A percentile compares a stretch with the other conserved stretches of the same genome.
Evolutionary conservation across 2,113 vertebrate species (phyloP).

Genomic region (Ahaetulla prasina): DNA sequence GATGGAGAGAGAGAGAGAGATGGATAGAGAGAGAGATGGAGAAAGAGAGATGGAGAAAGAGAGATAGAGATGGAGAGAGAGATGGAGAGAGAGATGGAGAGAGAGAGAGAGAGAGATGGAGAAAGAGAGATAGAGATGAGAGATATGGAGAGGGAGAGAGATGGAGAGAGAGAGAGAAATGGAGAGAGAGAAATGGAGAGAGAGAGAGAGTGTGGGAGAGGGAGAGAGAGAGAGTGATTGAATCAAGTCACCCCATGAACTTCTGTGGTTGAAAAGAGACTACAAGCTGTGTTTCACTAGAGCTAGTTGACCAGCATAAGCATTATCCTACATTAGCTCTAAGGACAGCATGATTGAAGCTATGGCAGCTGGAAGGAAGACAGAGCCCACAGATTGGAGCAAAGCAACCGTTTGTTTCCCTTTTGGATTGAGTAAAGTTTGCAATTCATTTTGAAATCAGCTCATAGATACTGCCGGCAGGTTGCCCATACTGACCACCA

Average conservation of each 20-base stretch:
- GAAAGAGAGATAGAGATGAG: too few species aligned
- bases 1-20: background rate
- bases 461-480: background rate
- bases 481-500: background rate
- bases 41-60: background rate
- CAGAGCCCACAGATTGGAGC: background rate
- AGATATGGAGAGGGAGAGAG: too few species aligned
- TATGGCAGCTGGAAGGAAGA: background rate
- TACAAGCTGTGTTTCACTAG: background rate
- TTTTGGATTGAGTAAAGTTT: background rate
- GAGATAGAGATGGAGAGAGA: background rate
- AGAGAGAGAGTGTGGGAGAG: too few species aligned
- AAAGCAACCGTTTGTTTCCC: background rate
- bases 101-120: too few species aligned
- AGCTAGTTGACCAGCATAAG: background rate
- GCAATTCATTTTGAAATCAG: background rate
- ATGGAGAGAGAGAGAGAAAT: background rate
- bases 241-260: background rate
- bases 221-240: background rate
- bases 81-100: too few species aligned
- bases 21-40: background rate
- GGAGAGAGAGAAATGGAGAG: background rate
- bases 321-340: background rate
- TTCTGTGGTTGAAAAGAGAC: background rate
- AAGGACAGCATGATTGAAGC: background rate